Base-by-base conservation (phyloP, 1,140 invertebrate species). In the Popillia japonica region DNA sequence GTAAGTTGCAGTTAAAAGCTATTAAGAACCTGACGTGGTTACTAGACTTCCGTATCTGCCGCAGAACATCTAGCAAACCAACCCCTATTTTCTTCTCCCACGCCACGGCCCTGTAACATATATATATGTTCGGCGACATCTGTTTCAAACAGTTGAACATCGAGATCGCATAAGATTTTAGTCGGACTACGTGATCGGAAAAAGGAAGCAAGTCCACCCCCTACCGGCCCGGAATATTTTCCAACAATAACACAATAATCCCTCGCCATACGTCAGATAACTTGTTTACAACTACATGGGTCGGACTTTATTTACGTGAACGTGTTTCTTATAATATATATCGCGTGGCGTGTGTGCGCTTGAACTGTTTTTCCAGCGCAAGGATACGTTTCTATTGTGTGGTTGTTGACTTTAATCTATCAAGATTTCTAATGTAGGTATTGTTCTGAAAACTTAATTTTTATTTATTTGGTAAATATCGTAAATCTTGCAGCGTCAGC, bases 61-160 rank as follows among this genome's bases (percentile, higher is more conserved):
- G 6, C 6, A 55, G 14, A 6, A 17, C 48, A 55, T 55, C 11
- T 14, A 17, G 48, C 48, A 55, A 55, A 17, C 48, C 48, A 55
- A 55, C 48, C 11, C 11, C 17, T 55, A 55, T 55, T 55, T 55
- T n/a, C 48, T 55, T n/a, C 17, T 55, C 48, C 48, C 14, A n/a
- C n/a, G 17, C 48, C 14, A 55, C 48, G 14, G 14, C 14, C 17
- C 14, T 55, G 6, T 17, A 55, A 14, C 27, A 27, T 22, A 68
- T 34, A 68, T 68, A 77, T 77, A 72, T 72, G 64, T 34, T 68
- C 40, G 76, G 59, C 68, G 76, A 77, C 76, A 77, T 61, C 76
- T 77, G 76, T 77, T 77, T 68, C 68, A 40, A 72, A 77, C 76
- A 77, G 76, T 55, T 72, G 76, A 72, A 77, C 76, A 77, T 77